Base-by-base conservation (phyloP, 2,113 vertebrate genomes). In the Cryptotis parvus region DNA sequence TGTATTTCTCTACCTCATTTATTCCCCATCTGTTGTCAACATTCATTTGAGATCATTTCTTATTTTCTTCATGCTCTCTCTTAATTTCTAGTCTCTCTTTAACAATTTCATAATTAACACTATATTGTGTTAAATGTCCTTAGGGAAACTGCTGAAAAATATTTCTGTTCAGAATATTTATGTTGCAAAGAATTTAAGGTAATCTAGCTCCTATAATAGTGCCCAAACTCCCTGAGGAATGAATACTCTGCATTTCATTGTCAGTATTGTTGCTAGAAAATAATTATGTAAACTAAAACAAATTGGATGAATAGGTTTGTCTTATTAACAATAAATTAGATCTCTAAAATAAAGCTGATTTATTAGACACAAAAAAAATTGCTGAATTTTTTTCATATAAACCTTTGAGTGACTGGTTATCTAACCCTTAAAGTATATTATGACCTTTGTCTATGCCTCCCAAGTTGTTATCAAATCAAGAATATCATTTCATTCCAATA, bases 101-200 rank as follows among this genome's bases (percentile, higher is more conserved):
- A 87, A 73, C 82, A 72, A 33, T 94, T 94, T 87, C 37, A 72
- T 92, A 94, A 94, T 94, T 94, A 95, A 90, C 78, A 87, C 22
- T 87, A 12, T 58, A 61, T 37, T 91, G 63, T 82, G 49, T 66
- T 72, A 90, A 94, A 91, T 94, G 92, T 94, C 58, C 75, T 85
- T 91, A 37, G 82, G 68, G 33, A 92, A 95, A 85, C 94, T 75
- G 33, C 15, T 92, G 37, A 84, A 92, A n/a, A 89, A 93, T 79
- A 94, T 91, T 85, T 93, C 43, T 70, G 29, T 68, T 31, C 15
- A 39, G 31, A 85, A 74, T 76, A 92, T 84, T 91, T 89, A 77
- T 9, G 45, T 73, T 74, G 74, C 27, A 91, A 49, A 87, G 10
- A 18, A 77, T 41, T 45, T 20, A 22, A 69, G 20, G 39, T 90